Evolutionary conservation across 2,888 invertebrate species (phyloP).

Genomic region (Lasioglossum malachurum): DNA sequence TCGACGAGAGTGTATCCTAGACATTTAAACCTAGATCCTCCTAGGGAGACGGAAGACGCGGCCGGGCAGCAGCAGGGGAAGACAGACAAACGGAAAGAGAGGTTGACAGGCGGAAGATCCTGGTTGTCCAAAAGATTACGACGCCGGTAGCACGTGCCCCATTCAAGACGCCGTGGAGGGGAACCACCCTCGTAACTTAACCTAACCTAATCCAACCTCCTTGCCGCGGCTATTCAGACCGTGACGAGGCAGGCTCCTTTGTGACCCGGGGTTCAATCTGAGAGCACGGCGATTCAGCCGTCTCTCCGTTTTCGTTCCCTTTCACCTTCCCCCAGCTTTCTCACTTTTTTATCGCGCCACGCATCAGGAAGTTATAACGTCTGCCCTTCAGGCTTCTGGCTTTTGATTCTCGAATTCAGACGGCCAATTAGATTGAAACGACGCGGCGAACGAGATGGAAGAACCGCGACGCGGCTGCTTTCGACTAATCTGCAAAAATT

Average conservation of each 20-base stretch:
- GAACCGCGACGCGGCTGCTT: neutral
- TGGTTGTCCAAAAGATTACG: conserved; percentile 65
- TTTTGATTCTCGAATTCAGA: conserved; percentile 55
- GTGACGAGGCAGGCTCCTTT: conserved; percentile 78
- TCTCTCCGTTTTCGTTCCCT: conserved; percentile 42
- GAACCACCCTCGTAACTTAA: conserved; percentile 80
- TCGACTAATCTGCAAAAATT: neutral
- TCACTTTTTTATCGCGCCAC: conserved; percentile 72
- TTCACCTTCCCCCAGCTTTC: conserved; percentile 43
- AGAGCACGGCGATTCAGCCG: conserved; percentile 63
- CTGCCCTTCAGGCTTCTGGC: conserved; percentile 52
- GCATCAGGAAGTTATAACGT: conserved; percentile 75
- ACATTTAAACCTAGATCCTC: conserved; percentile 64
- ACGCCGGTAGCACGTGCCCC: conserved; percentile 82
- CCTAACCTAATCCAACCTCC: conserved; percentile 76
- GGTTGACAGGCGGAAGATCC: conserved; percentile 62
- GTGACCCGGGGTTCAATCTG: conserved; percentile 65
- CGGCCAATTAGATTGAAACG: conserved; percentile 57
- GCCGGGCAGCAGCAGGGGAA: conserved; percentile 28
- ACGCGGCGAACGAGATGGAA: neutral
- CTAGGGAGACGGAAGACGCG: conserved; percentile 54
- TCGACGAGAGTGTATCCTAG: conserved; percentile 61
- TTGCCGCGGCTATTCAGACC: conserved; percentile 75
- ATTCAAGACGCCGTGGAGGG: conserved; percentile 72
- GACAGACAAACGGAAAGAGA: conserved; percentile 67